phyloP scores from a whole-genome alignment of 1,140 invertebrate species.

The Sitophilus oryzae region DNA sequence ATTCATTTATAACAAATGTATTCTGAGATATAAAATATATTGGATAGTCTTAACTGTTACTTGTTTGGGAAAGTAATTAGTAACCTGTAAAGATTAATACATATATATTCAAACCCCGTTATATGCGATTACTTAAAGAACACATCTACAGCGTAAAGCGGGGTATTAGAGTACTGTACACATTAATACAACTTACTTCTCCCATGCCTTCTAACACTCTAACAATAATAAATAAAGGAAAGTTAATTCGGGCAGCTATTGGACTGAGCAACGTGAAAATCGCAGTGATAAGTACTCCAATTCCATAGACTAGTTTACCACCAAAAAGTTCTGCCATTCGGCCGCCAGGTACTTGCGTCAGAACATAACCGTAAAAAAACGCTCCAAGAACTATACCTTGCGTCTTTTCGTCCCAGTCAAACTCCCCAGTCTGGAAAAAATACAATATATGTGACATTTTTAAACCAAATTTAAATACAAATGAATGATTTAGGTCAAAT shows the following conservation, averaged over 20 bases:
- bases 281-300: slow-evolving; percentile 70
- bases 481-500: not conserved
- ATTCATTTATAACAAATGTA: too few species aligned
- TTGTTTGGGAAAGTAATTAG: too few species aligned
- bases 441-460: slow-evolving; percentile 1
- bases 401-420: slow-evolving; percentile 69
- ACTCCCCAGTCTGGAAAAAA: slow-evolving; percentile 60
- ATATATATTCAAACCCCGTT: too few species aligned
- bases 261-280: slow-evolving; percentile 71
- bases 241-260: slow-evolving; percentile 63
- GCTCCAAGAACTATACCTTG: slow-evolving; percentile 77
- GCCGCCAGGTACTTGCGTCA: slow-evolving; percentile 82
- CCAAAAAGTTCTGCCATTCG: slow-evolving; percentile 72
- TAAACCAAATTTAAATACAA: not conserved
- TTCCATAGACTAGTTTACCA: slow-evolving; percentile 73
- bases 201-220: slow-evolving; percentile 79
- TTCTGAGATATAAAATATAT: too few species aligned
- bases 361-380: slow-evolving; percentile 82
- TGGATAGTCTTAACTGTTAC: too few species aligned
- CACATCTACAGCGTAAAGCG: too few species aligned
- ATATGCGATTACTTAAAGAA: too few species aligned
- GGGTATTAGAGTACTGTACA: too few species aligned
- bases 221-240: slow-evolving; percentile 66
- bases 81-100: too few species aligned
- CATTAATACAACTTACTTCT: slow-evolving; percentile 65